Evolutionary conservation across 2,888 invertebrate species (phyloP).

Genomic region (Tinea semifulvella): DNA sequence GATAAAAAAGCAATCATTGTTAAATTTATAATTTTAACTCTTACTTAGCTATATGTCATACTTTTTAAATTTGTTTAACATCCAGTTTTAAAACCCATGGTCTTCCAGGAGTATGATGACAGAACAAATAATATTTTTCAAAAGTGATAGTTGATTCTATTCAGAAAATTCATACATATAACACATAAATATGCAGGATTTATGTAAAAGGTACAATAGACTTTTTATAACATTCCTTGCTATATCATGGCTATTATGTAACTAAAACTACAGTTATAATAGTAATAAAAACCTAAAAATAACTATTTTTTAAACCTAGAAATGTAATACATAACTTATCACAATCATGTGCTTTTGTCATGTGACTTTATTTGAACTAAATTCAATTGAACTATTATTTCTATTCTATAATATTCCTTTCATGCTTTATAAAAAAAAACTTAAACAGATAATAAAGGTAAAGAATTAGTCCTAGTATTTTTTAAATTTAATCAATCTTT

Average conservation of each 20-base stretch:
- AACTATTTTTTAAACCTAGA: not conserved
- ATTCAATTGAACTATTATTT: not conserved
- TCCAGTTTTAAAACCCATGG: no score
- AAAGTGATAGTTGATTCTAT: no score
- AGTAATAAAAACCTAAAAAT: not conserved
- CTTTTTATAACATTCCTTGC: not conserved
- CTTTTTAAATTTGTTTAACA: no score
- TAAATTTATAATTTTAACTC: no score
- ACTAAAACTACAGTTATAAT: not conserved
- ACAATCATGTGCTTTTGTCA: conserved; percentile 16
- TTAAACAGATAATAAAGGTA: not conserved
- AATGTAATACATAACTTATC: not conserved
- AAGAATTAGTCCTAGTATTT: conserved; percentile 1
- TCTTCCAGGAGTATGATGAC: no score
- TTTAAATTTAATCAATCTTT: no score
- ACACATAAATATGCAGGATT: conserved; percentile 99
- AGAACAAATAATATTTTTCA: no score
- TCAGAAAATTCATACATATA: no score
- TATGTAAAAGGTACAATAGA: conserved; percentile 94
- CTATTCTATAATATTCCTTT: not conserved
- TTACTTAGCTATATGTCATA: no score
- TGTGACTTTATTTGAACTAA: conserved; percentile 12
- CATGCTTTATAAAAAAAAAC: not conserved
- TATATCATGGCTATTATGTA: conserved; percentile 7
- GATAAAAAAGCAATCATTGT: no score